phyloP scores from a whole-genome alignment of 2,888 invertebrate genomes.

The Dasysyrphus albostriatus region DNA sequence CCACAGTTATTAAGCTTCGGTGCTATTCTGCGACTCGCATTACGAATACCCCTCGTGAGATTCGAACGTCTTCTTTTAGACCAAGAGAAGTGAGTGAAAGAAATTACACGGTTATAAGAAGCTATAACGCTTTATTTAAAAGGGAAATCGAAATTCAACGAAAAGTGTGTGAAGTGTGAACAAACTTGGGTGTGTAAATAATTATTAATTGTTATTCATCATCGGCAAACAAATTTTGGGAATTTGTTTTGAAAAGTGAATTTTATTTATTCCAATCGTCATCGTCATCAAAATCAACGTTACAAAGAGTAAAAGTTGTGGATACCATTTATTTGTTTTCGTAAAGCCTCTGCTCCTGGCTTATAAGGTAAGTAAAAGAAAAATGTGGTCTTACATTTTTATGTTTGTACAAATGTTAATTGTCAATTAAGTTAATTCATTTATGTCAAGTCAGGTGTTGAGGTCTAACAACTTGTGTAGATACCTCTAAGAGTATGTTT shows the following conservation, averaged over 20 bases:
- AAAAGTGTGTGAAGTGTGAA: slow-evolving; percentile 63
- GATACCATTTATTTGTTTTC: slow-evolving; percentile 29
- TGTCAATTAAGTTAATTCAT: slow-evolving; percentile 19
- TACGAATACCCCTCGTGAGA: slow-evolving; percentile 25
- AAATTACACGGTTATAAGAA: slow-evolving; percentile 57
- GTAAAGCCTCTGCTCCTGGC: background rate
- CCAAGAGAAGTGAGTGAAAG: slow-evolving; percentile 52
- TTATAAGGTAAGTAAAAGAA: slow-evolving; percentile 31
- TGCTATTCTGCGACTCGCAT: slow-evolving; percentile 7
- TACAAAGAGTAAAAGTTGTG: slow-evolving; percentile 40
- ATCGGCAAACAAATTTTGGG: slow-evolving; percentile 36
- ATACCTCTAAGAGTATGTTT: background rate
- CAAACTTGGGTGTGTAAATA: slow-evolving; percentile 41
- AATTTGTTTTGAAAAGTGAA: slow-evolving; percentile 70
- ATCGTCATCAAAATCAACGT: slow-evolving; percentile 6
- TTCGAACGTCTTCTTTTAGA: slow-evolving; percentile 14
- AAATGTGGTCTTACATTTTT: slow-evolving; percentile 8
- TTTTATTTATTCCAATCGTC: slow-evolving; percentile 23
- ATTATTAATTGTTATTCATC: slow-evolving; percentile 13
- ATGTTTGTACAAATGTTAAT: slow-evolving; percentile 13
- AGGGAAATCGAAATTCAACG: slow-evolving; percentile 71
- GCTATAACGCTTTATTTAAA: slow-evolving; percentile 51
- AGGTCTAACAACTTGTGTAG: background rate
- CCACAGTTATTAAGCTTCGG: slow-evolving; percentile 56
- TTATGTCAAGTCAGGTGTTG: slow-evolving; percentile 8